Percentiles rank a stretch among this genome's conserved stretches.
Evolutionary conservation across 2,888 invertebrate genomes (phyloP).

Genomic region (Chrysopilus asiliformis): DNA sequence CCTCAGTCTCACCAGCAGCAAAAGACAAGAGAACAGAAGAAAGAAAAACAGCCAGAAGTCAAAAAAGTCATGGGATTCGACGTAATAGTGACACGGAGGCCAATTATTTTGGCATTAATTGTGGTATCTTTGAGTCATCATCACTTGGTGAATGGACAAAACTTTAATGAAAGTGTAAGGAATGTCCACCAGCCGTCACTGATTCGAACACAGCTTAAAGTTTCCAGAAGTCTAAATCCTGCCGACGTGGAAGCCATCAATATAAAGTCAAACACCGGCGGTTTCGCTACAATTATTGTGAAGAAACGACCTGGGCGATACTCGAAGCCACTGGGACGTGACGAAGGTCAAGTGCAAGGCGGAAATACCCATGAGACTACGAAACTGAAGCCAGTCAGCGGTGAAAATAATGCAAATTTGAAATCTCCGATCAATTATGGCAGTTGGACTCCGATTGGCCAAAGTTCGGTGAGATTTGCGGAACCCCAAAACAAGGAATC

Average conservation of each 20-base stretch:
- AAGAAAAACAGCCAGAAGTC: background rate
- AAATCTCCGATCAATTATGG: no score
- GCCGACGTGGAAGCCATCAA: constrained; percentile 63
- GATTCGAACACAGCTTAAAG: constrained; percentile 60
- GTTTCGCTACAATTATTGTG: constrained; percentile 61
- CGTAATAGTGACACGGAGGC: background rate
- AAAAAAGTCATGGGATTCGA: background rate
- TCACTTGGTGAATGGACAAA: background rate
- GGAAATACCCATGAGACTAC: constrained; percentile 1
- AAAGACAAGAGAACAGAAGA: no score
- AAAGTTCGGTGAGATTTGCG: constrained; percentile 19
- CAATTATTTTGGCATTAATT: no score
- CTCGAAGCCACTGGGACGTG: background rate
- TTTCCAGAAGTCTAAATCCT: constrained; percentile 62
- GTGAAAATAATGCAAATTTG: background rate
- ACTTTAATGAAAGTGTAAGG: background rate
- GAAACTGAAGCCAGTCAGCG: constrained; percentile 1
- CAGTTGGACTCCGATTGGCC: constrained; percentile 33
- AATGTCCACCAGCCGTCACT: constrained; percentile 39
- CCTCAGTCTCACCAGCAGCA: no score
- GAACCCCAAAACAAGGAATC: constrained; percentile 15
- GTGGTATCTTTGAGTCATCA: no score
- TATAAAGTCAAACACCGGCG: constrained; percentile 62
- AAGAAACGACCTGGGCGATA: constrained; percentile 45
- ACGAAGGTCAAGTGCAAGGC: background rate